A percentile compares a stretch with the other conserved stretches of the same genome.
Evolutionary conservation across 2,113 vertebrate genomes (phyloP).

Genomic region (Stigmatopora argus): DNA sequence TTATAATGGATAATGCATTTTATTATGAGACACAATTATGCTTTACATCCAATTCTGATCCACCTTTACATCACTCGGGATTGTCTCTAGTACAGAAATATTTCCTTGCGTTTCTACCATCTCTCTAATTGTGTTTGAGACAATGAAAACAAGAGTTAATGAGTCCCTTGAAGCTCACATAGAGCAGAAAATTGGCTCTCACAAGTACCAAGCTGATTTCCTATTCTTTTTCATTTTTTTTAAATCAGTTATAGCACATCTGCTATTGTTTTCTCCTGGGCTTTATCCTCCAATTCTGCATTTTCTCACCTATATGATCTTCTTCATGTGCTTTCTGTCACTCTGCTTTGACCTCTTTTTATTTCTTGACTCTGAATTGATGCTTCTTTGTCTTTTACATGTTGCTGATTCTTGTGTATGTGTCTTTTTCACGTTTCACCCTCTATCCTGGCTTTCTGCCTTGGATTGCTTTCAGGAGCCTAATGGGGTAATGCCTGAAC

Average conservation of each 20-base stretch:
- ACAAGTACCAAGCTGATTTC: neutral
- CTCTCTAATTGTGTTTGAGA: neutral
- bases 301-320: constrained; percentile 18
- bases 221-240: constrained; percentile 10
- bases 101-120: neutral
- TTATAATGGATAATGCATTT: neutral
- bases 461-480: constrained; percentile 91
- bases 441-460: constrained; percentile 59
- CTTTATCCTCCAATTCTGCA: constrained; percentile 6
- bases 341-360: constrained; percentile 19
- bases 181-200: neutral
- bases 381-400: constrained; percentile 40
- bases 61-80: neutral
- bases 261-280: neutral
- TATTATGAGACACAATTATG: neutral
- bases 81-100: neutral
- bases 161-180: neutral
- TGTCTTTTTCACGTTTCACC: constrained; percentile 29
- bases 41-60: neutral
- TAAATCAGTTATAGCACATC: neutral
- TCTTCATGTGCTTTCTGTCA: constrained; percentile 21
- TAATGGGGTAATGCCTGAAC: constrained; percentile 89
- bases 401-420: constrained; percentile 41
- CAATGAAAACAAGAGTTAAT: constrained; percentile 11
- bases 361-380: constrained; percentile 16